Percentiles rank a stretch among this genome's conserved stretches.
phyloP scores from a whole-genome alignment of 2,113 vertebrate species.

The Ciconia stormi region DNA sequence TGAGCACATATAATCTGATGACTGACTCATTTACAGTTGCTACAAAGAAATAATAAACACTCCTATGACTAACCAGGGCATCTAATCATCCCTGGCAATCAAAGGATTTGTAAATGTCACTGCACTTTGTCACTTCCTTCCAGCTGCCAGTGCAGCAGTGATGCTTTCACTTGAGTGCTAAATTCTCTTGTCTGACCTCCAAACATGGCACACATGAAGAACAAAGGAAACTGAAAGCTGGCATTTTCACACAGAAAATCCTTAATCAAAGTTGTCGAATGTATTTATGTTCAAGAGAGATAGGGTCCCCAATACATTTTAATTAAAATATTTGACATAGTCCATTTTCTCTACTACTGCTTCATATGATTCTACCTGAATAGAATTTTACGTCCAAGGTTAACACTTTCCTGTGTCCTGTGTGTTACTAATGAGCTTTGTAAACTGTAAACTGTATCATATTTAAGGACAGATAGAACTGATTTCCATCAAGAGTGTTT shows the following conservation, averaged over 20 bases:
- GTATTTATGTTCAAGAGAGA: not conserved
- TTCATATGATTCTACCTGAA: not conserved
- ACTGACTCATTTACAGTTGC: not conserved
- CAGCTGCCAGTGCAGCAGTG: not conserved
- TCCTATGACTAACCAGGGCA: constrained; percentile 5
- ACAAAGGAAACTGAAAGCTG: not conserved
- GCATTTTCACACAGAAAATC: not conserved
- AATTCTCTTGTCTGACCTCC: constrained; percentile 46
- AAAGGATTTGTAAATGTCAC: constrained; percentile 67
- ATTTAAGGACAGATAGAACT: not conserved
- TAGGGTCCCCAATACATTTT: not conserved
- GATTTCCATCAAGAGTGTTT: not conserved
- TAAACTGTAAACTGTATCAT: not conserved
- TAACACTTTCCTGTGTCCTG: not conserved
- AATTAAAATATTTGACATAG: not conserved
- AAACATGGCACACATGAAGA: not conserved
- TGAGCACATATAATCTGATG: not conserved
- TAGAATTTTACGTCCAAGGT: not conserved
- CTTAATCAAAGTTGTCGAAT: not conserved
- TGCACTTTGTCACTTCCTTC: constrained; percentile 41
- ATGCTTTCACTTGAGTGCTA: not conserved
- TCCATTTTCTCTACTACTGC: not conserved
- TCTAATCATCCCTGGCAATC: constrained; percentile 26
- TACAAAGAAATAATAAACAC: not conserved
- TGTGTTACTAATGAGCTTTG: not conserved